These are phyloP conservation scores for Eugnorisma glareosa DNA, from an alignment of 2,888 invertebrate genomes.

Conservation along the genomic window DNA sequence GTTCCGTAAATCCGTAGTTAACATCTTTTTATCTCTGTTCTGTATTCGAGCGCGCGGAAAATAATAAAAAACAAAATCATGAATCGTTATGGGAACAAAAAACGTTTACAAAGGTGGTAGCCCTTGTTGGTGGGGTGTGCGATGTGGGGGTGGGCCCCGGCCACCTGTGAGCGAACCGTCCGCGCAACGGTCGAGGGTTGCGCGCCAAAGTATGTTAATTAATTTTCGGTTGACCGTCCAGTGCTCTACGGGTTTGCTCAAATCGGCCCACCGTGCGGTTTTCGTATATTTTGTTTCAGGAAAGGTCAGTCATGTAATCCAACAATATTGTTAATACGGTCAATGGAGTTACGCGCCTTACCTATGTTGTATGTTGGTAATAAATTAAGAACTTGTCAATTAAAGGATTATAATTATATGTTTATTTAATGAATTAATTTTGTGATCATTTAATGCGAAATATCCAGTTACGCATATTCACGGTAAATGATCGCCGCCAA, in stretches of 20 bases:
- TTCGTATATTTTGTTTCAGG: slow-evolving; percentile 85
- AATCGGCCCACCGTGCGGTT: slow-evolving; percentile 87
- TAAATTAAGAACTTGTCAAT: slow-evolving; percentile 33
- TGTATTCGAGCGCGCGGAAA: slow-evolving; percentile 47
- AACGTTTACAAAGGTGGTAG: slow-evolving; percentile 68
- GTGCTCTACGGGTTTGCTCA: slow-evolving; percentile 81
- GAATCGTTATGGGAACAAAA: slow-evolving; percentile 67
- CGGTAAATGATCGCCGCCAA: slow-evolving; percentile 29
- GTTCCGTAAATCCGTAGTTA: slow-evolving; percentile 51
- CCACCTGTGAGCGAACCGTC: slow-evolving; percentile 80
- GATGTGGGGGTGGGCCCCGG: slow-evolving; percentile 74
- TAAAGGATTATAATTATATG: slow-evolving; percentile 8
- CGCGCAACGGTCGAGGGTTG: slow-evolving; percentile 80
- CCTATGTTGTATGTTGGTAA: slow-evolving; percentile 33
- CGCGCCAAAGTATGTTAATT: slow-evolving; percentile 90
- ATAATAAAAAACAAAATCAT: slow-evolving; percentile 65
- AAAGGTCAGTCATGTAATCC: slow-evolving; percentile 77
- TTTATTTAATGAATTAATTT: slow-evolving; percentile 23
- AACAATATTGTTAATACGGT: slow-evolving; percentile 70
- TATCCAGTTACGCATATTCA: slow-evolving; percentile 29
- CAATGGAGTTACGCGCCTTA: slow-evolving; percentile 39
- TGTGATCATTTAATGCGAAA: slow-evolving; percentile 12
- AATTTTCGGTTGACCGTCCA: slow-evolving; percentile 90
- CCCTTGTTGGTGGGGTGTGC: slow-evolving; percentile 71
- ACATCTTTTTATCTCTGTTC: slow-evolving; percentile 59